Conservation (phyloP, 2,888 invertebrate genomes). For the Campaea margaritaria region DNA sequence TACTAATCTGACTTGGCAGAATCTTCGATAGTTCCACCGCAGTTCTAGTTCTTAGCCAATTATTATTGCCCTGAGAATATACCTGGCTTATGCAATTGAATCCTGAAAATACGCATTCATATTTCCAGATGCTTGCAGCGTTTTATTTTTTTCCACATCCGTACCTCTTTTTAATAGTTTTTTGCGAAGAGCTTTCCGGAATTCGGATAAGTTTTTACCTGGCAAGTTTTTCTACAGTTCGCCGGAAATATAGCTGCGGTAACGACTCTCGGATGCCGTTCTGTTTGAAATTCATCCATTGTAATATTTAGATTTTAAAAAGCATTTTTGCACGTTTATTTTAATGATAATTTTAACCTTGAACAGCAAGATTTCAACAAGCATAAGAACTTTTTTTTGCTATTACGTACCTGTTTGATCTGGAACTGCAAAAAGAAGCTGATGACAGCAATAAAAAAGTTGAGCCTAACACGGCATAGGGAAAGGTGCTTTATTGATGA, state of each 20-base stretch:
- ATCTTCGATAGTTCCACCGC: no score
- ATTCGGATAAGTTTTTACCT: conserved; percentile 18
- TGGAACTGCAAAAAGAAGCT: no score
- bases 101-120: background rate
- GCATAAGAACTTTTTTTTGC: no score
- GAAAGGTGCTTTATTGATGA: no score
- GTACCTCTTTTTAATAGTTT: conserved; percentile 16
- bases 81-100: background rate
- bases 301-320: background rate
- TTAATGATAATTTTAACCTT: no score
- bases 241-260: conserved; percentile 18
- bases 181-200: conserved; percentile 23
- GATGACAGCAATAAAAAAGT: no score
- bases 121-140: conserved; percentile 3
- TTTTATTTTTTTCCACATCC: conserved; percentile 15
- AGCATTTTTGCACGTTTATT: background rate
- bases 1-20: no score
- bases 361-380: no score
- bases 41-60: no score
- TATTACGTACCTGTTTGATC: no score
- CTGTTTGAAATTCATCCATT: conserved; percentile 7
- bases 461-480: no score
- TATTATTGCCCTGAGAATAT: no score
- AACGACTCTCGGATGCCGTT: conserved; percentile 15
- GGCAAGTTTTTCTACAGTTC: conserved; percentile 16